Evolutionary conservation across 2,113 vertebrate species (phyloP), one percentile per base, ranked within the genome.

Genomic region (Acrocephalus arundinaceus): DNA sequence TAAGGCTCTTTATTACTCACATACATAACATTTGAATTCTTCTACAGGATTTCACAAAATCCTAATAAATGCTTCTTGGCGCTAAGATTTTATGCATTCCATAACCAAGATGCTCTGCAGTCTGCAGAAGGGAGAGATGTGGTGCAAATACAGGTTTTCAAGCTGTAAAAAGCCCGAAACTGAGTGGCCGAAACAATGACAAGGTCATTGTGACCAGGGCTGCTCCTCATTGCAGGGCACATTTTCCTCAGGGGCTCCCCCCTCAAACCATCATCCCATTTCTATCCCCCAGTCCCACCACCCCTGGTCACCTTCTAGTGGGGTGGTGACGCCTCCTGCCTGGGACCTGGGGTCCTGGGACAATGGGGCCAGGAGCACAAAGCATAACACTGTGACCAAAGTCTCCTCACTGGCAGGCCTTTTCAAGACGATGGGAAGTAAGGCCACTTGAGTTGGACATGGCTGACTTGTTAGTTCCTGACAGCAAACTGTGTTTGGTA

Each of bases 401-500:
- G 97, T 96, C 96, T 96, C 97, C 97, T 98, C 95, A 97, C 98
- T 86, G 59, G 96, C 93, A 97, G 97, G 97, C 97, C 98, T 98
- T 98, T 99, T 98, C 98, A 98, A 98, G 95, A 58, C 16, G 91
- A 98, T 97, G 98, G 98, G 98, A 99, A 99, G 97, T 96, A 93
- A 95, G 95, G 97, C 96, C 98, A 97, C 98, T 98, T 97, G 98
- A 98, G 98, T 90, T 97, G 99, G 99, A 99, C 97, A 99, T 98
- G 99, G 98, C 98, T 99, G 98, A 98, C 97, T 99, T 98, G 97
- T 98, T 97, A 91, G 98, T 97, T 98, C 99, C 98, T 98, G 99
- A 98, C 98, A 98, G 98, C 98, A 96, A 97, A 98, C 98, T 98
- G 96, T 98, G 98, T 98, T 98, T 98, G 98, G 98, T 98, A 98